Evolutionary conservation across 2,113 vertebrate species (phyloP).

Genomic region (Dasypus novemcinctus): DNA sequence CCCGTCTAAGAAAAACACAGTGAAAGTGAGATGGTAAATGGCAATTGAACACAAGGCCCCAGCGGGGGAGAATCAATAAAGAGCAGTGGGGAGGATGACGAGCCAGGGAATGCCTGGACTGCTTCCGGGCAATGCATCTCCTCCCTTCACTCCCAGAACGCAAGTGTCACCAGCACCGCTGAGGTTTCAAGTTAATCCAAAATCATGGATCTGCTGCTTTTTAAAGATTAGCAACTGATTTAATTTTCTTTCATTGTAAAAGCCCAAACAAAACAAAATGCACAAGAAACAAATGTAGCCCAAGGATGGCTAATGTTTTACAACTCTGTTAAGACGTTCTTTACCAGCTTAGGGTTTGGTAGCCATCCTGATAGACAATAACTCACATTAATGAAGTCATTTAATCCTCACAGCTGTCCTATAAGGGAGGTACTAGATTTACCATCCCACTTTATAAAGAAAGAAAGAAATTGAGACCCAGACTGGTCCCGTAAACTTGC

Average conservation of each 20-base stretch:
- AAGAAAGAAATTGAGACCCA: not conserved
- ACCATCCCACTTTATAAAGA: not conserved
- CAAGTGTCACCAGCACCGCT: not conserved
- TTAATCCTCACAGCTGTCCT: not conserved
- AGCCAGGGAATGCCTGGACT: fast-evolving
- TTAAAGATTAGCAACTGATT: not conserved
- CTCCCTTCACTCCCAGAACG: not conserved
- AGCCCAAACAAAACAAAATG: not conserved
- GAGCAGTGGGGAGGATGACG: no score
- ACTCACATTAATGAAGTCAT: not conserved
- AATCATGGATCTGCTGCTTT: not conserved
- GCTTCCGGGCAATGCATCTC: not conserved
- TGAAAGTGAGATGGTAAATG: not conserved
- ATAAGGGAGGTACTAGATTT: not conserved
- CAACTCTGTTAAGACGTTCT: not conserved
- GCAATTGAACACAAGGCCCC: not conserved
- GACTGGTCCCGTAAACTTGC: not conserved
- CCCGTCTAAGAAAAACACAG: not conserved
- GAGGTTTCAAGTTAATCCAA: not conserved
- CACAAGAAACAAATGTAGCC: not conserved
- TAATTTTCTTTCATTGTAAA: not conserved
- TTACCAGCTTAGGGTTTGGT: not conserved
- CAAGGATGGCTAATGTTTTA: no score
- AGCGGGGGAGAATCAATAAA: fast-evolving
- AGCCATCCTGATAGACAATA: not conserved